Evolutionary conservation across 2,888 invertebrate genomes (phyloP).

Genomic region (Sphecodes monilicornis): DNA sequence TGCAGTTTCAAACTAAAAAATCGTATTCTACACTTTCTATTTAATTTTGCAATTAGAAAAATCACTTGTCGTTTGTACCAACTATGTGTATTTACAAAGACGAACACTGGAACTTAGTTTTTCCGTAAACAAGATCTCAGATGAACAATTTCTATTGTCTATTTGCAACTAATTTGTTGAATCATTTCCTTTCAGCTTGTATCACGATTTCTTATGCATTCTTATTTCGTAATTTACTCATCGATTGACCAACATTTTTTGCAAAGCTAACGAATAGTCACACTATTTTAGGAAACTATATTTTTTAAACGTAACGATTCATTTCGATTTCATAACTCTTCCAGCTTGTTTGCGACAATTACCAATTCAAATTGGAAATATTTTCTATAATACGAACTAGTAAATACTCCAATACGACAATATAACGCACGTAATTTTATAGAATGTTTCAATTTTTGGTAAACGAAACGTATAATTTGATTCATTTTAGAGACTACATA

Average conservation of each 20-base stretch:
- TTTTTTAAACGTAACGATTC: background rate
- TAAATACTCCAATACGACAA: background rate
- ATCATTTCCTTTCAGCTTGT: background rate
- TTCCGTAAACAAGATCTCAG: background rate
- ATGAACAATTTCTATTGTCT: background rate
- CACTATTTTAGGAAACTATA: background rate
- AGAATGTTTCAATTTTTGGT: background rate
- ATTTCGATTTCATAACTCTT: background rate
- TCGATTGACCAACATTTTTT: background rate
- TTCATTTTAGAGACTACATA: background rate
- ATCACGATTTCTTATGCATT: background rate
- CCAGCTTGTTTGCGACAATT: background rate
- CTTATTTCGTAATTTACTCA: background rate
- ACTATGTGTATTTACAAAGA: background rate
- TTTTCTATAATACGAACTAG: background rate
- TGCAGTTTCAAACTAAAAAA: background rate
- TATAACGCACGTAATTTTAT: background rate
- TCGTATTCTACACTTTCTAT: background rate
- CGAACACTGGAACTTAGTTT: background rate
- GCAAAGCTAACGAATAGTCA: background rate
- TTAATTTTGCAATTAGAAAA: background rate
- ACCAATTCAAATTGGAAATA: background rate
- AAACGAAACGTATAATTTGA: background rate
- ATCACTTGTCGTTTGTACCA: background rate
- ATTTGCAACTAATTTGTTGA: background rate